Evolutionary conservation across 2,888 invertebrate species (phyloP).

Genomic region (Himalopsyche tibetana): DNA sequence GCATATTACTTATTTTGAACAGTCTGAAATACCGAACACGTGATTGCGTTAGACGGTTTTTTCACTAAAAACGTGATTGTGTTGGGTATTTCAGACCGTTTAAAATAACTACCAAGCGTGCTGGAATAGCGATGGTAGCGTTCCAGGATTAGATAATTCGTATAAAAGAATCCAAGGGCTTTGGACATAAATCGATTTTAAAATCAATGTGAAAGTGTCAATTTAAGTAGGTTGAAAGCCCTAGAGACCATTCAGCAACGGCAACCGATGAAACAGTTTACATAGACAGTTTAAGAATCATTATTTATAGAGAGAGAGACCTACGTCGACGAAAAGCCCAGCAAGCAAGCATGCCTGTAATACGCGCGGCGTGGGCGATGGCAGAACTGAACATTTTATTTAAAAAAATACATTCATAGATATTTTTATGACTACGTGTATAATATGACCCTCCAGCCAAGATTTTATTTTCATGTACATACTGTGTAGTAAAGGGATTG

Average conservation of each 20-base stretch:
- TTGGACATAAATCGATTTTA: too few relatives aligned
- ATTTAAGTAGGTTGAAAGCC: too few relatives aligned
- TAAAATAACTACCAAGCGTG: too few relatives aligned
- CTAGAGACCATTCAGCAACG: too few relatives aligned
- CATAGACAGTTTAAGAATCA: constrained; percentile 10
- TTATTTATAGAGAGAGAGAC: not conserved
- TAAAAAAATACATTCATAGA: constrained; percentile 15
- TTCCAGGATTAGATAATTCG: too few relatives aligned
- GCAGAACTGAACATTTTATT: not conserved
- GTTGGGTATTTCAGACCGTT: too few relatives aligned
- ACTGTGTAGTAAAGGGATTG: not conserved
- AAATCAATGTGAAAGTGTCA: too few relatives aligned
- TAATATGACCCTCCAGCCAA: constrained; percentile 34
- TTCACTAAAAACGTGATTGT: not conserved
- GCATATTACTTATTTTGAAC: too few relatives aligned
- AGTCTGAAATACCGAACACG: too few relatives aligned
- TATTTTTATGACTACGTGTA: constrained; percentile 29
- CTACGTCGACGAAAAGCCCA: constrained; percentile 4
- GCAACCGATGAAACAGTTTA: too few relatives aligned
- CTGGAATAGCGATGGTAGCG: too few relatives aligned
- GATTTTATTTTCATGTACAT: constrained; percentile 17
- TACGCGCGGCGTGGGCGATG: constrained; percentile 3
- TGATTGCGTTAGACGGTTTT: not conserved
- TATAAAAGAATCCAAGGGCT: too few relatives aligned
- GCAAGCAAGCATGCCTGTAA: not conserved